A percentile compares a stretch with the other conserved stretches of the same genome.
phyloP scores from a whole-genome alignment of 2,888 invertebrate species.

The Pherbina coryleti region DNA sequence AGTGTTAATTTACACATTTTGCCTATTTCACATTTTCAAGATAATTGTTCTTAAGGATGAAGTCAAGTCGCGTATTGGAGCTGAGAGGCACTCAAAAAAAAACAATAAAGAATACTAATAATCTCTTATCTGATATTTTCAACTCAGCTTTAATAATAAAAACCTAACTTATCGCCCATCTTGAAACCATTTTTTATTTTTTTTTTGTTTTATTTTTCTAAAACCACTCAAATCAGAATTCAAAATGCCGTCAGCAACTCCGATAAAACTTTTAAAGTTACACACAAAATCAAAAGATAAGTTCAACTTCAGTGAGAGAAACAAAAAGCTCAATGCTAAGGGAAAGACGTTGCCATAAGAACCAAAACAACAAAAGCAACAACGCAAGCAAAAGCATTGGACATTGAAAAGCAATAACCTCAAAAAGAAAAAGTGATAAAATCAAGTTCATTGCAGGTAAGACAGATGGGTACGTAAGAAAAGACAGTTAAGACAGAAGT shows the following conservation, averaged over 20 bases:
- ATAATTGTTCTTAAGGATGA: too few relatives aligned
- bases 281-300: background rate
- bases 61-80: too few relatives aligned
- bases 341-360: background rate
- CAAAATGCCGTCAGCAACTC: too few relatives aligned
- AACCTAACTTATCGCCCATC: background rate
- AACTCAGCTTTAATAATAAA: background rate
- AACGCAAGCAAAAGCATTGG: background rate
- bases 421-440: conserved; percentile 14
- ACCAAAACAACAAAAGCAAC: background rate
- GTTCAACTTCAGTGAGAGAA: background rate
- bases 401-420: conserved; percentile 26
- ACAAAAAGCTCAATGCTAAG: too few relatives aligned
- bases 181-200: background rate
- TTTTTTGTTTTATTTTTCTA: too few relatives aligned
- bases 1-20: too few relatives aligned
- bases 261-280: background rate
- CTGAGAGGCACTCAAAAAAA: too few relatives aligned
- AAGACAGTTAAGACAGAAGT: conserved; percentile 8
- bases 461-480: background rate
- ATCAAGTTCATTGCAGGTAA: conserved; percentile 19
- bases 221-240: too few relatives aligned
- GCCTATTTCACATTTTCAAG: too few relatives aligned
- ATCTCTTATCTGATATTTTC: background rate
- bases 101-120: too few relatives aligned